A percentile compares a stretch with the other conserved stretches of the same genome.
phyloP scores from a whole-genome alignment of 92 coral and sea anemone species.

The Actinostola sp. region DNA sequence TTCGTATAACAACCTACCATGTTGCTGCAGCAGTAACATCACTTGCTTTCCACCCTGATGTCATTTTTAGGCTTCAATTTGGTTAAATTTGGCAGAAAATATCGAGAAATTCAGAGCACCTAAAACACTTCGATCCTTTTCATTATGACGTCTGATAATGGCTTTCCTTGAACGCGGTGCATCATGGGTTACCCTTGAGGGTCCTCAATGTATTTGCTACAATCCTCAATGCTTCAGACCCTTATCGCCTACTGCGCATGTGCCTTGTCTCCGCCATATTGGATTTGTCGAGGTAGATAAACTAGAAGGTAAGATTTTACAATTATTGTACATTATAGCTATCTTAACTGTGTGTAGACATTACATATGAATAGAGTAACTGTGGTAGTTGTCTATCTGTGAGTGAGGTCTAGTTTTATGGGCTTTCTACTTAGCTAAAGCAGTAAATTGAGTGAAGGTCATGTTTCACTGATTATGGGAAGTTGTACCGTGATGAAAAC shows the following conservation, averaged over 20 bases:
- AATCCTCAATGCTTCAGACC: constrained; percentile 16
- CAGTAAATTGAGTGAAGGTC: too few species aligned
- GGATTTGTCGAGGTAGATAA: constrained; percentile 24
- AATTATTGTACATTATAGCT: background rate
- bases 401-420: too few species aligned
- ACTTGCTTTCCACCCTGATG: constrained; percentile 78
- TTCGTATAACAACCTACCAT: constrained; percentile 71
- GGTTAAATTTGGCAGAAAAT: constrained; percentile 10
- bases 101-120: constrained; percentile 15
- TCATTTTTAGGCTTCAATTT: constrained; percentile 57
- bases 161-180: constrained; percentile 21
- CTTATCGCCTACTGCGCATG: constrained; percentile 25
- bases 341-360: background rate
- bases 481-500: background rate
- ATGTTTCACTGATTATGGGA: constrained; percentile 7
- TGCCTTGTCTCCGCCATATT: constrained; percentile 66
- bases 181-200: constrained; percentile 68
- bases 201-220: constrained; percentile 41
- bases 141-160: constrained; percentile 33
- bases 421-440: too few species aligned
- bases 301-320: constrained; percentile 13
- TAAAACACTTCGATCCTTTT: background rate
- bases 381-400: too few species aligned
- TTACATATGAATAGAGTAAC: background rate
- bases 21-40: constrained; percentile 88